phyloP scores from a whole-genome alignment of 2,888 invertebrate genomes.

The Mactromeris polynyma region DNA sequence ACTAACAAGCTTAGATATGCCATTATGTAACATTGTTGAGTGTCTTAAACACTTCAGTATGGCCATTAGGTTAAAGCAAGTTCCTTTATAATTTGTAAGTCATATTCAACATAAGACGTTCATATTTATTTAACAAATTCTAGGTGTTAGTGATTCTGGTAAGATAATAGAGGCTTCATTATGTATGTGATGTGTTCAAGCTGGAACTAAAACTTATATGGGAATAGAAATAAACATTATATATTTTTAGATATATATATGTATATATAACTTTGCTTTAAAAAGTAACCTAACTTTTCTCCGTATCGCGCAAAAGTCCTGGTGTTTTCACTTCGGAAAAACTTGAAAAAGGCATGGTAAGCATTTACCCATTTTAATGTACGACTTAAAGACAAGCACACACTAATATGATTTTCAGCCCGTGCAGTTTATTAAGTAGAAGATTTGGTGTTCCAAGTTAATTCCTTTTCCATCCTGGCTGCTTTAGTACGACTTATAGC shows the following conservation, averaged over 20 bases:
- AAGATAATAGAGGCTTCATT: neutral
- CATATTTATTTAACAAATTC: neutral
- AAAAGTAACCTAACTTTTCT: constrained; percentile 3
- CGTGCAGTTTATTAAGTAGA: too few species aligned
- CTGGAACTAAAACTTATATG: constrained; percentile 15
- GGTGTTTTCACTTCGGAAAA: constrained; percentile 20
- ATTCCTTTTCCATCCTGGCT: too few species aligned
- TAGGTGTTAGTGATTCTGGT: constrained; percentile 11
- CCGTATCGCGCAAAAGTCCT: constrained; percentile 9
- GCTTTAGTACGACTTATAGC: too few species aligned
- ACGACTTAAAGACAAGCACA: neutral
- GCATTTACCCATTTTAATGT: neutral
- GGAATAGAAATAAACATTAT: constrained; percentile 18
- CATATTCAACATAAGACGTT: neutral
- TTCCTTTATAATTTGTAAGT: too few species aligned
- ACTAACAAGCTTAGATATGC: too few species aligned
- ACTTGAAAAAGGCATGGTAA: neutral
- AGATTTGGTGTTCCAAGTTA: too few species aligned
- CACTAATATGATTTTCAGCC: too few species aligned
- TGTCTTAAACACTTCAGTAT: too few species aligned
- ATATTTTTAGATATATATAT: constrained; percentile 14
- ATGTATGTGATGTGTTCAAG: neutral
- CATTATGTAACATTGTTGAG: too few species aligned
- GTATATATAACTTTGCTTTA: constrained; percentile 5
- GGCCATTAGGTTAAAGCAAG: too few species aligned